Conservation (phyloP, 2,113 vertebrate species). For the Rhizomys pruinosus region DNA sequence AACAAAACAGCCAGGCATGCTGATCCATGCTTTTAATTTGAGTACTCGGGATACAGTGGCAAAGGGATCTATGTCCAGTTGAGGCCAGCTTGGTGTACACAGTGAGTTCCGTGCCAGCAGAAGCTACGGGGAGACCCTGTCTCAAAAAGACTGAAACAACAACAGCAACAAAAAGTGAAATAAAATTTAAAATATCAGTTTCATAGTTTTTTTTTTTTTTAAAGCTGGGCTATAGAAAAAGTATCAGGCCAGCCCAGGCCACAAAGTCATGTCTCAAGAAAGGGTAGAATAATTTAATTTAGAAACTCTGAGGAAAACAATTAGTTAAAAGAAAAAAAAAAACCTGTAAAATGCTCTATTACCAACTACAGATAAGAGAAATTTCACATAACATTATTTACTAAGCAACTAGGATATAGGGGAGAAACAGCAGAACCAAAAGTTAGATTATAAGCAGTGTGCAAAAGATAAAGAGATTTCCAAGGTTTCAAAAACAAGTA, state of each 20-base stretch:
- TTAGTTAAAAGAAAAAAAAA: slow-evolving; percentile 31
- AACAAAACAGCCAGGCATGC: too few relatives aligned
- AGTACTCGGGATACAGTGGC: too few relatives aligned
- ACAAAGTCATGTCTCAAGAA: not conserved
- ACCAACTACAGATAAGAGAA: not conserved
- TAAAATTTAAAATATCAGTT: too few relatives aligned
- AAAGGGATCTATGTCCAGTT: too few relatives aligned
- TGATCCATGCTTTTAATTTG: too few relatives aligned
- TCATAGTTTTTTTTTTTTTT: too few relatives aligned
- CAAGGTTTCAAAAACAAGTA: not conserved
- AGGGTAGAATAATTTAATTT: not conserved
- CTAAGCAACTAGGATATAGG: not conserved
- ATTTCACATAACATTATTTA: not conserved
- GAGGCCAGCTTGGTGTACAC: too few relatives aligned
- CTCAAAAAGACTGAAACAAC: too few relatives aligned
- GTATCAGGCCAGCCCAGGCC: not conserved
- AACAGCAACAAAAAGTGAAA: too few relatives aligned
- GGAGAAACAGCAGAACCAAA: not conserved
- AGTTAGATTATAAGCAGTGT: not conserved
- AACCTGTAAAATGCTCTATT: not conserved
- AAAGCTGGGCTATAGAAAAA: not conserved
- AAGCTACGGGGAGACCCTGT: too few relatives aligned
- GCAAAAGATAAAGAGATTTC: not conserved
- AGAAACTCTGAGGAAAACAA: not conserved
- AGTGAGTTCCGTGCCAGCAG: too few relatives aligned